Base-by-base conservation (phyloP, 2,797 vertebrate genomes). In the Iguana delicatissima region DNA sequence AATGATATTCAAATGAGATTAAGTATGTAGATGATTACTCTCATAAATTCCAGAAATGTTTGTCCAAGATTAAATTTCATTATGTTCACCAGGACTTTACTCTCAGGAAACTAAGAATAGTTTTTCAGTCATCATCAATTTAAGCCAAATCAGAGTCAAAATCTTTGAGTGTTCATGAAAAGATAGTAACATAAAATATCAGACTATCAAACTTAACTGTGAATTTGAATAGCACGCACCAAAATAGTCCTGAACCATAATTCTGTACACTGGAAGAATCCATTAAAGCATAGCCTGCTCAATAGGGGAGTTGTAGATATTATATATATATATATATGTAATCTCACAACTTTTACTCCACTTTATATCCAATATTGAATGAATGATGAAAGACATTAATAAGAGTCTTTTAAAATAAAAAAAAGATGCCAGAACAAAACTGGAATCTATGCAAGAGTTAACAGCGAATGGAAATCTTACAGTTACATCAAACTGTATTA, bases 401-500 rank as follows among this genome's bases (percentile, higher is more conserved):
- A 26, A 55, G 52, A 32, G 12, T 74, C 24, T 83, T 67, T 80
- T 46, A 20, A 57, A 80, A 79, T 79, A 67, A 87, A 87, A 62
- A 42, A 77, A 46, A 38, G 29, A 64, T 22, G 12, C 42, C 24
- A 87, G 59, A 22, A 24, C 22, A 73, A 89, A 74, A 74, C 38
- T 57, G n/a, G 82, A 67, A 62, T 22, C 42, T 2, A 4, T 87
- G 4, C 42, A 87, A 62, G 26, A 32, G 9, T 82, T 82, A 42
- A 57, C 24, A 74, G 13, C 82, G 69, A 59, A 81, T 80, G 76
- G 62, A 80, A 80, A 80, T 50, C 38, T 67, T 80, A 73, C 26
- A 22, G 35, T 59, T 82, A 55, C 10, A 59, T 82, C 64, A 73
- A 81, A 73, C 55, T 88, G 4, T 59, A 81, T 88, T 88, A 72